Percentiles rank a stretch among this genome's conserved stretches.
Evolutionary conservation across 2,888 invertebrate genomes (phyloP).

Genomic region (Microplitis manilae): DNA sequence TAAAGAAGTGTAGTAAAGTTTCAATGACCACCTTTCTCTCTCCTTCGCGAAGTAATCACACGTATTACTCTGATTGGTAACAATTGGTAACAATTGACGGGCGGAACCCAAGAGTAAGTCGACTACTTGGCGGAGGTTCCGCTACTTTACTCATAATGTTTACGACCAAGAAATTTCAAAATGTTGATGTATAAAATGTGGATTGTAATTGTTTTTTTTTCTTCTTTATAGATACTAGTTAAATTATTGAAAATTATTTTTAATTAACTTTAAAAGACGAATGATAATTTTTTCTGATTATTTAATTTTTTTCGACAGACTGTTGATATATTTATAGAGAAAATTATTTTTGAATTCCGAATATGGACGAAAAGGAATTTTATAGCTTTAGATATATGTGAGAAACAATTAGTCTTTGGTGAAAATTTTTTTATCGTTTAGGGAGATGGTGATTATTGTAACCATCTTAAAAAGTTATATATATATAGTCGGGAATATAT

Average conservation of each 20-base stretch:
- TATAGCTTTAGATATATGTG: constrained; percentile 2
- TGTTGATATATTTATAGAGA: neutral
- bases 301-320: neutral
- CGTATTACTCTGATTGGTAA: constrained; percentile 69
- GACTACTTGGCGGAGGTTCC: constrained; percentile 60
- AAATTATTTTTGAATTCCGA: neutral
- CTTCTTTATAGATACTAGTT: neutral
- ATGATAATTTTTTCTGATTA: neutral
- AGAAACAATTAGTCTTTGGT: neutral
- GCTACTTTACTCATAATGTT: constrained; percentile 68
- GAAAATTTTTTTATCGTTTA: neutral
- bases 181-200: constrained; percentile 53
- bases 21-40: constrained; percentile 16
- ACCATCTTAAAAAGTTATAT: neutral
- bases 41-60: constrained; percentile 57
- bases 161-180: constrained; percentile 65
- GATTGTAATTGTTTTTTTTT: neutral
- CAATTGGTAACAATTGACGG: constrained; percentile 71
- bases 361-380: constrained; percentile 12
- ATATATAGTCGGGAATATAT: neutral
- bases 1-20: neutral
- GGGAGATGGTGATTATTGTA: constrained; percentile 1
- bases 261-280: neutral
- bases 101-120: constrained; percentile 59
- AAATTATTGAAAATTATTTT: neutral